Evolutionary conservation across 2,888 invertebrate genomes (phyloP).

Genomic region (Drosophila anceps): DNA sequence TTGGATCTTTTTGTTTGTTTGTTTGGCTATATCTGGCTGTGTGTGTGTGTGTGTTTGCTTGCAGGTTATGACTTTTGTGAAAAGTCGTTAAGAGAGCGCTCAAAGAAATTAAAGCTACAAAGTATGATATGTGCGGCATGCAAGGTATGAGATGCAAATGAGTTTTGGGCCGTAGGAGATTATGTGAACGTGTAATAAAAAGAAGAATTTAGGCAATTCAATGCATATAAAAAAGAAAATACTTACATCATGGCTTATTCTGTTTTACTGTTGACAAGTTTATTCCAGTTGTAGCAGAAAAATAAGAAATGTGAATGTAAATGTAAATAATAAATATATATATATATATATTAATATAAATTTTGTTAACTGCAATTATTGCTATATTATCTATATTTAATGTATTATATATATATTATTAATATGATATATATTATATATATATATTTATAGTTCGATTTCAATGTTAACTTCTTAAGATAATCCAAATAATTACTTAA

Average conservation of each 20-base stretch:
- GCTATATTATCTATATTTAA: not conserved
- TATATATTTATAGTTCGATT: not conserved
- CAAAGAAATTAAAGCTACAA: constrained; percentile 68
- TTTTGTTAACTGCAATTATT: too few relatives aligned
- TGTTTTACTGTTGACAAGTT: not conserved
- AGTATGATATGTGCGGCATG: constrained; percentile 49
- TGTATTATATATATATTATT: not conserved
- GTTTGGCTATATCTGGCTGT: constrained; percentile 38
- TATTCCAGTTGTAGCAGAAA: too few relatives aligned
- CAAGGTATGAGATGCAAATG: constrained; percentile 17
- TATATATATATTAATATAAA: not conserved
- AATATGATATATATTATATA: not conserved
- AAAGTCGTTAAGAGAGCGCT: constrained; percentile 69
- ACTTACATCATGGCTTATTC: not conserved
- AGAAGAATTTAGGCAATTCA: constrained; percentile 8
- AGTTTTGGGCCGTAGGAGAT: constrained; percentile 1
- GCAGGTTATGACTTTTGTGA: constrained; percentile 72
- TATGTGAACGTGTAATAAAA: constrained; percentile 7
- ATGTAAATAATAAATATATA: not conserved
- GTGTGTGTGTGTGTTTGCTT: constrained; percentile 20
- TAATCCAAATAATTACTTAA: constrained; percentile 3
- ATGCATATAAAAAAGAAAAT: not conserved
- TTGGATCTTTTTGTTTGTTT: constrained; percentile 53
- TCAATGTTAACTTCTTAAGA: not conserved
- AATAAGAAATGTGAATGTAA: too few relatives aligned